A percentile compares a stretch with the other conserved stretches of the same genome.
Evolutionary conservation across 2,797 vertebrate species (phyloP).

Genomic region (Anguilla megastoma): DNA sequence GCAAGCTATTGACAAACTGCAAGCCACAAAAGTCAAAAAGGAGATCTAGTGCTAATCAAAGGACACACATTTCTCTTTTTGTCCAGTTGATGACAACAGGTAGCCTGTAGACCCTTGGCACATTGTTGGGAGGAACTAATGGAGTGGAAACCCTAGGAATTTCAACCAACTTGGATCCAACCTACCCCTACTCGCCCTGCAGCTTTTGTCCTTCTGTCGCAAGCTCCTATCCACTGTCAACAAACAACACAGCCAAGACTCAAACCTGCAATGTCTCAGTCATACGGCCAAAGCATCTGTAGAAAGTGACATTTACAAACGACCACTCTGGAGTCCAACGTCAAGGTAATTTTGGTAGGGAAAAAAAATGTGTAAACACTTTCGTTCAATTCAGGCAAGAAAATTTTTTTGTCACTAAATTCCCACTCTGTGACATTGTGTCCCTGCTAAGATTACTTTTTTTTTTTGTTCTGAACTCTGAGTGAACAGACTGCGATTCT

Average conservation of each 20-base stretch:
- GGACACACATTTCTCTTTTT: neutral
- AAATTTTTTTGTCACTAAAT: neutral
- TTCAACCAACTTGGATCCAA: neutral
- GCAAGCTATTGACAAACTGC: neutral
- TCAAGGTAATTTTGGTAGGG: neutral
- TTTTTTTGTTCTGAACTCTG: conserved; percentile 21
- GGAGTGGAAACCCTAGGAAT: neutral
- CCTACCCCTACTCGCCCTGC: neutral
- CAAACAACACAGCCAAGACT: neutral
- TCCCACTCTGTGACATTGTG: neutral
- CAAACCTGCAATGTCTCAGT: neutral
- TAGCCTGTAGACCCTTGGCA: neutral
- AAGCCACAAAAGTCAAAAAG: neutral
- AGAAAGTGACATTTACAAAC: neutral
- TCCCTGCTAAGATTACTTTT: conserved; percentile 10
- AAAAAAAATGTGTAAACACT: neutral
- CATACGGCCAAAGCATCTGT: neutral
- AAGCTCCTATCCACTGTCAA: neutral
- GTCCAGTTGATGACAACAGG: neutral
- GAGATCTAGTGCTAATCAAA: neutral
- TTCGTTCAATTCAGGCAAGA: neutral
- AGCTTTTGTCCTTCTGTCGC: neutral
- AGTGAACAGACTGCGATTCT: conserved; percentile 19
- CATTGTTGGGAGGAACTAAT: neutral
- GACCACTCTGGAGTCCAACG: neutral